Conservation (phyloP, 2,797 vertebrate species). For the Merluccius polli region DNA sequence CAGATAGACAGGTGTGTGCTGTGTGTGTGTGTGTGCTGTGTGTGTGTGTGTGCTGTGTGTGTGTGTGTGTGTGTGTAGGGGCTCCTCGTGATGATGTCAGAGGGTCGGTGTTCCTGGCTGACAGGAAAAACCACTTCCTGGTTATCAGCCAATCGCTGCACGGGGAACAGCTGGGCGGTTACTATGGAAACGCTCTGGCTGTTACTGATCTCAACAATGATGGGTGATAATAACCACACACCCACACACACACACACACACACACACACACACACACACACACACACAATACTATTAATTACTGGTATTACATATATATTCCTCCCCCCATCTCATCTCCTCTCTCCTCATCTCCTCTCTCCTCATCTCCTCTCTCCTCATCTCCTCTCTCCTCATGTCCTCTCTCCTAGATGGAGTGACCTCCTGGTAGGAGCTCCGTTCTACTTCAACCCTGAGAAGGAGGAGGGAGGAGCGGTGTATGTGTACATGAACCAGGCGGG, state of each 20-base stretch:
- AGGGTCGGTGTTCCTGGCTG: slow-evolving; percentile 78
- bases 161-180: slow-evolving; percentile 87
- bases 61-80: slow-evolving; percentile 55
- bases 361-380: not conserved
- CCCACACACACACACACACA: slow-evolving; percentile 6
- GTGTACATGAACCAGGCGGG: slow-evolving; percentile 83
- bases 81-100: slow-evolving; percentile 74
- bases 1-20: too few species aligned
- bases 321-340: not conserved
- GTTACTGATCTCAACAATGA: slow-evolving; percentile 85
- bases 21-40: too few species aligned
- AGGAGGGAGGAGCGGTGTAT: slow-evolving; percentile 83
- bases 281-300: not conserved
- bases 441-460: slow-evolving; percentile 78
- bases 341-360: too few species aligned
- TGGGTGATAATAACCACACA: slow-evolving; percentile 64
- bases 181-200: slow-evolving; percentile 85
- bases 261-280: not conserved
- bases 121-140: slow-evolving; percentile 28
- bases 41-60: too few species aligned
- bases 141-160: slow-evolving; percentile 51
- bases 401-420: slow-evolving; percentile 78
- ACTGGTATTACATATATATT: not conserved
- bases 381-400: not conserved
- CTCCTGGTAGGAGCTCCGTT: slow-evolving; percentile 86